Base-by-base conservation (phyloP, 2,113 vertebrate species). In the Barnardius zonarius region DNA sequence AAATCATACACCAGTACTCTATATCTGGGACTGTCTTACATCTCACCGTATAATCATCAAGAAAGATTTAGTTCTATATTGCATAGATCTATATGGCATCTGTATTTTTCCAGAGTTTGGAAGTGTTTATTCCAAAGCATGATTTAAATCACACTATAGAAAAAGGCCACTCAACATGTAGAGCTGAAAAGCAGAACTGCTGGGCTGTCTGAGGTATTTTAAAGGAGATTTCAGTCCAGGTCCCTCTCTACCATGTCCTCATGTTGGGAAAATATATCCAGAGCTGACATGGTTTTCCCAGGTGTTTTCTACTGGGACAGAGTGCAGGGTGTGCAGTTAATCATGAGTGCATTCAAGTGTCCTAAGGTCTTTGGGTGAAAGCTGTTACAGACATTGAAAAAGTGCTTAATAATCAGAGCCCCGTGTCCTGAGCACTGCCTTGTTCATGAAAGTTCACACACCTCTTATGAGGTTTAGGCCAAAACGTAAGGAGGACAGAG, bases 321-420 rank as follows among this genome's bases (percentile, higher is more conserved):
- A 90, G 78, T 9, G 62, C 57, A 51, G 84, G 79, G 78, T 10
- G 94, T 79, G 78, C 90, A 83, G 87, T 96, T 88, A 93, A 94
- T 95, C 78, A 83, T 0, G 8, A 87, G 55, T 24, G 93, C 59
- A 20, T 6, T 79, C 25, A 10, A 57, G 93, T 70, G 87, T 93
- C 92, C 87, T 39, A 62, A 74, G 89, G 35, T 85, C 54, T 91
- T 82, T 39, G 76, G 85, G 83, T 80, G 90, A 81, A 81, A 94
- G 87, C 68, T 83, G 82, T 46, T 77, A 16, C 23, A 96, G 95
- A 92, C 75, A 54, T 37, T 86, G 93, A 35, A 92, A 87, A 83
- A 93, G 89, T 90, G 85, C 94, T 96, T 94, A 92, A 96, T 95
- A 93, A 95, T 11, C 88, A 72, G 90, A 92, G 72, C 82, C 76